Percentiles rank a stretch among this genome's conserved stretches.
Conservation (phyloP, 1,140 invertebrate species). For the Tetragonula clypearis region DNA sequence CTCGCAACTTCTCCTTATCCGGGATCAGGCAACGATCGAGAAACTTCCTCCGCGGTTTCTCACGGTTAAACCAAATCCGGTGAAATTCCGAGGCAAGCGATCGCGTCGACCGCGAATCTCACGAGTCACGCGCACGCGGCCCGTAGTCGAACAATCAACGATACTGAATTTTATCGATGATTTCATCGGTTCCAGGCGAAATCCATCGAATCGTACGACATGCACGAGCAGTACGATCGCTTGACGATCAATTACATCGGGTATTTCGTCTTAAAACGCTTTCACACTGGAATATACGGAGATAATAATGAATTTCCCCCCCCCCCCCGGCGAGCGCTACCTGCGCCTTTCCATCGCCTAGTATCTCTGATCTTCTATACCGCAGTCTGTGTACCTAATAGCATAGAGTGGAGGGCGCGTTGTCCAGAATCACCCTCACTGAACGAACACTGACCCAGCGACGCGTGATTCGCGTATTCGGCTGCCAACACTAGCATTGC, state of each 20-base stretch:
- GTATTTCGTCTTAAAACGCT: slow-evolving; percentile 64
- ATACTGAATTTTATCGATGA: slow-evolving; percentile 38
- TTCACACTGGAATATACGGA: slow-evolving; percentile 65
- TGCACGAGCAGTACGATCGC: slow-evolving; percentile 45
- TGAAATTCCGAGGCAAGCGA: not conserved
- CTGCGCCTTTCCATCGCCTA: slow-evolving; percentile 23
- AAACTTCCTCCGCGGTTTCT: slow-evolving; percentile 17
- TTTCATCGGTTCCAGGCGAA: slow-evolving; percentile 31
- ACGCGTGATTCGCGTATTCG: slow-evolving; percentile 24
- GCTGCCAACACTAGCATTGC: too few relatives aligned
- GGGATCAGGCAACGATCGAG: not conserved
- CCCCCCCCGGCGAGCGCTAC: not conserved
- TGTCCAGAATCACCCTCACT: slow-evolving; percentile 66
- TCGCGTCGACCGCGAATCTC: not conserved
- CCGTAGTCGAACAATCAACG: slow-evolving; percentile 42
- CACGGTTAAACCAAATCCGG: slow-evolving; percentile 14
- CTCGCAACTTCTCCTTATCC: slow-evolving; percentile 6
- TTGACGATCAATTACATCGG: slow-evolving; percentile 75
- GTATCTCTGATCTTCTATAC: slow-evolving; percentile 5
- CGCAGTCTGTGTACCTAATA: slow-evolving; percentile 56
- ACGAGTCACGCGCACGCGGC: not conserved
- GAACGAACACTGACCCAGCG: slow-evolving; percentile 47
- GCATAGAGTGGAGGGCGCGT: slow-evolving; percentile 55
- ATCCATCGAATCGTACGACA: slow-evolving; percentile 57
- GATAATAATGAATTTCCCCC: slow-evolving; percentile 77